These are phyloP conservation scores for Sebastes schlegelii DNA, from an alignment of 2,113 vertebrate species.

Conservation along the genomic window DNA sequence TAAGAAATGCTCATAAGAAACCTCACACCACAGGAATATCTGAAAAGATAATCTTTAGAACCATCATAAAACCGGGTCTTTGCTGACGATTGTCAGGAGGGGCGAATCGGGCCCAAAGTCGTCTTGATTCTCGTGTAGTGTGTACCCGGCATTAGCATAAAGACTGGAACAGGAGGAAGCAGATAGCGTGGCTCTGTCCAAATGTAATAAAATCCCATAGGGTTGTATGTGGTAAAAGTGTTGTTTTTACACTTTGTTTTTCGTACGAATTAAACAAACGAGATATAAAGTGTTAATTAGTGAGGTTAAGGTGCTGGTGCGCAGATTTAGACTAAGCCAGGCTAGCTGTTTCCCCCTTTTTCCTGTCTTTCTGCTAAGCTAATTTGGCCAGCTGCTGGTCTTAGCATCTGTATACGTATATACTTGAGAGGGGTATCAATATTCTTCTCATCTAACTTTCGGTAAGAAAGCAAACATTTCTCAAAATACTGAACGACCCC, in stretches of 20 bases:
- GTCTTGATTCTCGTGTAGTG: too few relatives aligned
- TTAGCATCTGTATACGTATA: background rate
- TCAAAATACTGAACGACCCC: background rate
- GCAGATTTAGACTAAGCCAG: background rate
- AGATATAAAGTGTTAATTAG: background rate
- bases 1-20: too few relatives aligned
- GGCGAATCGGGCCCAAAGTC: too few relatives aligned
- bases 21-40: too few relatives aligned
- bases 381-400: background rate
- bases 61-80: too few relatives aligned
- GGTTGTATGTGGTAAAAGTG: background rate
- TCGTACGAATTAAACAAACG: background rate
- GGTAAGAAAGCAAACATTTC: background rate
- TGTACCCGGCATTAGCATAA: too few relatives aligned
- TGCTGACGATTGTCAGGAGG: too few relatives aligned
- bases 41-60: too few relatives aligned
- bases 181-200: background rate
- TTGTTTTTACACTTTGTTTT: background rate
- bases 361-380: slow-evolving; percentile 12
- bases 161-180: background rate
- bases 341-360: background rate
- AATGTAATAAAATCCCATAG: background rate
- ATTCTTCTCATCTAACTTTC: background rate
- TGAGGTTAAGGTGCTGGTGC: background rate
- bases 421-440: background rate